phyloP scores from a whole-genome alignment of 1,140 invertebrate species.

The Chlorops oryzae region DNA sequence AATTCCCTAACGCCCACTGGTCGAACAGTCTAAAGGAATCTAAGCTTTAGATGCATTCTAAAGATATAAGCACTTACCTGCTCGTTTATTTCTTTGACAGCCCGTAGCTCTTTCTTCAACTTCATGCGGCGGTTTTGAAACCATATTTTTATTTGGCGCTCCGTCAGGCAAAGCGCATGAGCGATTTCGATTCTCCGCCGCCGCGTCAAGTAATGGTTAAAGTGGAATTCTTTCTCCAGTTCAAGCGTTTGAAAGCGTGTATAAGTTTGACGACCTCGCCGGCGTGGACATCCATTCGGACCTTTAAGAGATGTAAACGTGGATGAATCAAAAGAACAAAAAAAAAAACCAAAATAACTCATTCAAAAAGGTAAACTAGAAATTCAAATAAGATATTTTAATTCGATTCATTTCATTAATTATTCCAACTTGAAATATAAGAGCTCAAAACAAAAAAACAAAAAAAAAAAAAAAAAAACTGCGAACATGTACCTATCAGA shows the following conservation, averaged over 20 bases:
- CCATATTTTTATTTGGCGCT: constrained; percentile 97
- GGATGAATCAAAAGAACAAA: neutral
- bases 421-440: no score
- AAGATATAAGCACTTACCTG: constrained; percentile 53
- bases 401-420: no score
- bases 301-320: constrained; percentile 58
- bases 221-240: constrained; percentile 97
- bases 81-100: constrained; percentile 92
- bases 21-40: no score
- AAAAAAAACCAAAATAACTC: constrained; percentile 16
- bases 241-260: constrained; percentile 91
- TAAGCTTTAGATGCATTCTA: neutral
- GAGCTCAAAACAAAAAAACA: no score
- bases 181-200: constrained; percentile 94
- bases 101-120: constrained; percentile 89
- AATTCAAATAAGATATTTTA: neutral
- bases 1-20: no score
- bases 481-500: no score
- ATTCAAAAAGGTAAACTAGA: constrained; percentile 5
- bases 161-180: constrained; percentile 90
- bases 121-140: constrained; percentile 98
- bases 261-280: constrained; percentile 92
- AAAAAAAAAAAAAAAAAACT: no score
- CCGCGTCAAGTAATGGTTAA: constrained; percentile 94
- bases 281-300: constrained; percentile 90